Percentiles rank a stretch among this genome's conserved stretches.
phyloP scores from a whole-genome alignment of 2,113 vertebrate species.

The Bos javanicus region DNA sequence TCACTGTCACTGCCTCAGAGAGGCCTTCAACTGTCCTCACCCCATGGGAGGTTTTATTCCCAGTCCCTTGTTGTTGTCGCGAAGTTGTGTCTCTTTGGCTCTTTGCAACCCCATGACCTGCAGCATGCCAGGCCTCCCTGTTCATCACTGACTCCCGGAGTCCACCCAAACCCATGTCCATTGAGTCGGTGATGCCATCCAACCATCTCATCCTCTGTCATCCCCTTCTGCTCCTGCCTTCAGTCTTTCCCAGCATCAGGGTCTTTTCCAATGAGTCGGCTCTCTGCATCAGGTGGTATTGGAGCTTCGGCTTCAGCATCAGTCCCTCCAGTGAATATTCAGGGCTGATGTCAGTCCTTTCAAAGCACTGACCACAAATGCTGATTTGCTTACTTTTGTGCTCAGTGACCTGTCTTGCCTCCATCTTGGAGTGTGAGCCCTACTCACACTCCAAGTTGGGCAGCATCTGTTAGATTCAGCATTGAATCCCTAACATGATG shows the following conservation, averaged over 20 bases:
- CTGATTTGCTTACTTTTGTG: background rate
- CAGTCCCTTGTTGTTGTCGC: background rate
- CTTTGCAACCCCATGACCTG: background rate
- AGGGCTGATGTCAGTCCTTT: background rate
- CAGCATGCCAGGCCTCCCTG: background rate
- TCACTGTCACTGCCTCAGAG: background rate
- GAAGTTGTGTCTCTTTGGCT: background rate
- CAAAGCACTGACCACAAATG: background rate
- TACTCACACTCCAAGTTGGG: background rate
- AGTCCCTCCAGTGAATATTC: background rate
- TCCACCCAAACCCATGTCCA: background rate
- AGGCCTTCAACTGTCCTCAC: background rate
- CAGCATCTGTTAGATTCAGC: background rate
- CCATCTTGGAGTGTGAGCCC: background rate
- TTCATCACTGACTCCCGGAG: fast-evolving
- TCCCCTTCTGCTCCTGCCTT: background rate
- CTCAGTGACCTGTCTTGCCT: background rate
- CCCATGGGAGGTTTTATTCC: background rate
- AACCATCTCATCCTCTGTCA: background rate
- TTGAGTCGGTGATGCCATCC: background rate
- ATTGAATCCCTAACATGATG: background rate
- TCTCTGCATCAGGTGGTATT: background rate
- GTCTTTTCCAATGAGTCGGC: background rate
- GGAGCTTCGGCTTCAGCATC: background rate
- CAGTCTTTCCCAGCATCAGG: background rate